Evolutionary conservation across 2,888 invertebrate genomes (phyloP).

Genomic region (Nephrotoma appendiculata): DNA sequence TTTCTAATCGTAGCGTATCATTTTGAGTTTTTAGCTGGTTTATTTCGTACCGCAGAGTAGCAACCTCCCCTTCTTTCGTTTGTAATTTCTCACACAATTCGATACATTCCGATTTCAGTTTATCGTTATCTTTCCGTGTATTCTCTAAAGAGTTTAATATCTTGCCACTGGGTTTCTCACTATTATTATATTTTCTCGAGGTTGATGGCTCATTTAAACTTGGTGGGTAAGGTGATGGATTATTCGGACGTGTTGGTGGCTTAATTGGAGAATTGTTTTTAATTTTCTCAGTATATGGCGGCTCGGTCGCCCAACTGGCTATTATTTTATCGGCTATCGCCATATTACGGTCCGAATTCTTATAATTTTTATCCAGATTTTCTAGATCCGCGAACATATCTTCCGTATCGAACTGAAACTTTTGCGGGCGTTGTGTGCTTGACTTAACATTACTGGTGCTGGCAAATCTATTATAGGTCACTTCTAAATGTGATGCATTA

Average conservation of each 20-base stretch:
- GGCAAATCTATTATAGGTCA: not conserved
- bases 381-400: not conserved
- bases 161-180: not conserved
- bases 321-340: not conserved
- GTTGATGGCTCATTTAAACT: not conserved
- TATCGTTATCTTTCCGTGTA: slow-evolving; percentile 10
- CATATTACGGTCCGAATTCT: not conserved
- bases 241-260: not conserved
- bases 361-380: not conserved
- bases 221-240: not conserved
- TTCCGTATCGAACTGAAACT: not conserved
- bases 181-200: not conserved
- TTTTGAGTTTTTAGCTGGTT: slow-evolving; percentile 10
- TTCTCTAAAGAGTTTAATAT: not conserved
- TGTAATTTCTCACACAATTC: slow-evolving; percentile 12
- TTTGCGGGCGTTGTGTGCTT: slow-evolving; percentile 8
- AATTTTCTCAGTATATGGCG: not conserved
- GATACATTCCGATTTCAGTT: slow-evolving; percentile 8
- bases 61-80: slow-evolving; percentile 14
- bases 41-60: slow-evolving; percentile 12
- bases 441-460: not conserved
- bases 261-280: not conserved
- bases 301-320: not conserved
- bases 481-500: not conserved
- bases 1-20: slow-evolving; percentile 11